Base-by-base conservation (phyloP, 2,113 vertebrate genomes). In the Jacana jacana region DNA sequence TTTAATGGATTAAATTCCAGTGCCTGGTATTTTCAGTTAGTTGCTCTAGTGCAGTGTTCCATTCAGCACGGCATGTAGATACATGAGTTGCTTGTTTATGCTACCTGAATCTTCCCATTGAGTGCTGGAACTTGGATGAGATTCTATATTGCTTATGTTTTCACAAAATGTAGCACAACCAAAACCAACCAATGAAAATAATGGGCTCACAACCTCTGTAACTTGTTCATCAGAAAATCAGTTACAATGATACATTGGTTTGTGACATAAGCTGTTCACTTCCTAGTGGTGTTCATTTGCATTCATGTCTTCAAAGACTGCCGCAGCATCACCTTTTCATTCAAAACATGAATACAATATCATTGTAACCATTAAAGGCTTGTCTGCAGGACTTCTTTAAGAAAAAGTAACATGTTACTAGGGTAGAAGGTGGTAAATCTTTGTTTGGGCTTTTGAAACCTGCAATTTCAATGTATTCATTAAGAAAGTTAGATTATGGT, bases 1-100 rank as follows among this genome's bases (percentile, higher is more conserved):
- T 86, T 91, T 46, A 54, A 30, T 46, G 54, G 44, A 5, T 42
- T 76, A 27, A 31, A 30, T 68, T 58, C 31, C 27, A 51, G 22
- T 72, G 37, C 35, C 1, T 6, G 30, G 2, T 76, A 3, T 86
- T 76, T 88, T 65, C 28, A 3, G 6, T 6, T 71, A 2, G 25
- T 44, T 44, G 16, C 37, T 24, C 35, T 48, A 39, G 0, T 14
- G 2, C 33, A 10, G 27, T 9, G 11, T 58, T 78, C 17, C 6
- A 0, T 18, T 78, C 64, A 55, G 76, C 20, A 6, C 46, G 1
- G 1, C 13, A 9, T 54, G 15, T 49, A 18, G n/a, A 16, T 65
- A n/a, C 0, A 0, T 1, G 2, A 64, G 19, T 18, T 49, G 46
- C n/a, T 72, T 0, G 0, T 30, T 61, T 77, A 16, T 0, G 0